Base-by-base conservation (phyloP, 1,140 invertebrate species). In the Argopecten irradians region DNA sequence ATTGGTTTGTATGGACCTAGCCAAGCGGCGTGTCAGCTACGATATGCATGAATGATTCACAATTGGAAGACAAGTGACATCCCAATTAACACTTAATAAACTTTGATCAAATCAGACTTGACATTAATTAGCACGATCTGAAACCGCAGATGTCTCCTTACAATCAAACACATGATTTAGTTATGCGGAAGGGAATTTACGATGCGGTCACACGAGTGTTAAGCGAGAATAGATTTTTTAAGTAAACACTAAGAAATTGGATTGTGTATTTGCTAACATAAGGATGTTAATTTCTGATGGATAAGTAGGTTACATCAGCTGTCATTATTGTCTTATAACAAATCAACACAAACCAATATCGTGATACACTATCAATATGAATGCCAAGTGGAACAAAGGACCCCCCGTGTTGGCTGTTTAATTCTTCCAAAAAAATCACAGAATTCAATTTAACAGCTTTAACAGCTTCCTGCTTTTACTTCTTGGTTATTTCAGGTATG, bases 181-280 rank as follows among this genome's bases (percentile, higher is more conserved):
- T 5, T 71, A 71, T 71, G 55, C 55, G 55, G 55, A 71, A 71
- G 55, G 55, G 55, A 71, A 71, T 71, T 71, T 71, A 28, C n/a
- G n/a, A 16, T 71, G 22, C 11, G 22, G 55, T 22, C 22, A 28
- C 28, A 71, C 2, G 28, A 71, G 22, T 71, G 1, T 71, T 46
- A 46, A 3, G 22, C 19, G 13, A 19, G 22, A 19, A 19, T 8
- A 39, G 9, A 19, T 11, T 46, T 46, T 46, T 11, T 19, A 11
- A 19, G 43, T 46, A 11, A 46, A 46, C 43, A 46, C 2, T 19
- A 46, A 46, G 13, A 46, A 46, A 5, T 19, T 14, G 13, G 9
- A 46, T 46, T 11, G 5, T 46, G 22, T 19, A 8, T 8, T 19
- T 46, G 43, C 22, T 46, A 39, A 39, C 13, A 39, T 13, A 39